Evolutionary conservation across 2,113 vertebrate genomes (phyloP).

Genomic region (Leuciscus idus): DNA sequence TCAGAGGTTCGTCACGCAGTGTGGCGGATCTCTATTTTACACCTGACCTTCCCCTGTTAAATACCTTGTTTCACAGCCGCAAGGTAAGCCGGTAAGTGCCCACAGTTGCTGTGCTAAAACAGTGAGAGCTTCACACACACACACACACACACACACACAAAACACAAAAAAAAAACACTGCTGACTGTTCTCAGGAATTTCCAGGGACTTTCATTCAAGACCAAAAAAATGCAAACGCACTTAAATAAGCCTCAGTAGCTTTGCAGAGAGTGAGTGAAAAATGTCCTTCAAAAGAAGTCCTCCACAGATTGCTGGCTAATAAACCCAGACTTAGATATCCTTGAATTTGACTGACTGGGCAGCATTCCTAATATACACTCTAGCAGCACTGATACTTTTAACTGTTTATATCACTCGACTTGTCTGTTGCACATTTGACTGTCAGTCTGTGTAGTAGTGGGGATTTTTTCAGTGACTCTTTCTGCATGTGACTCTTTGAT

Average conservation of each 20-base stretch:
- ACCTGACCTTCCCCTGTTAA: constrained; percentile 75
- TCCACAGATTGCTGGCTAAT: constrained; percentile 6
- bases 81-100: constrained; percentile 64
- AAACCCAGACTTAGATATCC: neutral
- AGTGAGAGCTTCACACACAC: constrained; percentile 33
- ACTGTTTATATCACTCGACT: neutral
- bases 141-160: neutral
- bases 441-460: neutral
- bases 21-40: constrained; percentile 69
- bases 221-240: constrained; percentile 3
- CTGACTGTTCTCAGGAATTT: neutral
- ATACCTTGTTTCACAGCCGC: constrained; percentile 68
- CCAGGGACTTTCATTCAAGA: constrained; percentile 31
- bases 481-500: neutral
- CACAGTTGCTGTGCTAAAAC: constrained; percentile 43
- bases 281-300: constrained; percentile 11
- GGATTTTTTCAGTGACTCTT: neutral
- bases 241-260: constrained; percentile 38
- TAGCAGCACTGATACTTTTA: neutral
- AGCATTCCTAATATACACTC: neutral
- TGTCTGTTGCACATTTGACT: too few species aligned
- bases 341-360: constrained; percentile 9
- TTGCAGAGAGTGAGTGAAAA: neutral
- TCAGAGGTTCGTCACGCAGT: constrained; percentile 68
- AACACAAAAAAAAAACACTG: neutral